A percentile compares a stretch with the other conserved stretches of the same genome.
Conservation (phyloP, 2,888 invertebrate genomes). For the Mystacides longicornis region DNA sequence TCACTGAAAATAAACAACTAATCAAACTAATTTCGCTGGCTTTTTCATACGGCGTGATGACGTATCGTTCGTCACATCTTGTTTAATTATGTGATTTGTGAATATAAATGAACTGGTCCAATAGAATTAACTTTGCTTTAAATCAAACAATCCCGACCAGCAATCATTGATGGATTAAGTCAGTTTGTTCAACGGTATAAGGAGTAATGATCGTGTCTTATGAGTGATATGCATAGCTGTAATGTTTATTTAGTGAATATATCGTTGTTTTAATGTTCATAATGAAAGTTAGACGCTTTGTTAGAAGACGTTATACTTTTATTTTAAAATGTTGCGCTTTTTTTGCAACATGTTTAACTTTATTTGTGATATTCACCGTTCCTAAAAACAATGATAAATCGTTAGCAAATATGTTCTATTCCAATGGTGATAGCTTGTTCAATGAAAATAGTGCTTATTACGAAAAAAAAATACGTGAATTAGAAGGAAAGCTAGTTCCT, state of each 20-base stretch:
- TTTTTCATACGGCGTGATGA: too few relatives aligned
- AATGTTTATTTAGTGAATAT: too few relatives aligned
- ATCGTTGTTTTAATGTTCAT: conserved; percentile 9
- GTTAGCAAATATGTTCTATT: conserved; percentile 6
- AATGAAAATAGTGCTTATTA: conserved; percentile 10
- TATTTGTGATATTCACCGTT: conserved; percentile 11
- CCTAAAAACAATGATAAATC: conserved; percentile 1
- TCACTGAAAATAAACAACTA: conserved; percentile 2
- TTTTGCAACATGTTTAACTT: conserved; percentile 2
- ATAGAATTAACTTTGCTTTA: too few relatives aligned
- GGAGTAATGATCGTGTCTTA: not conserved
- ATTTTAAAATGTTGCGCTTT: conserved; percentile 13
- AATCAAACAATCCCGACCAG: too few relatives aligned
- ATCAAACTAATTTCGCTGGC: too few relatives aligned
- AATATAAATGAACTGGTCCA: too few relatives aligned
- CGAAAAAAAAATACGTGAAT: conserved; percentile 50
- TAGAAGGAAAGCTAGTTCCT: conserved; percentile 57
- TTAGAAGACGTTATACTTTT: conserved; percentile 10
- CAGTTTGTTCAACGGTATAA: too few relatives aligned
- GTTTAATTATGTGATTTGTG: too few relatives aligned
- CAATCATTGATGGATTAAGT: too few relatives aligned
- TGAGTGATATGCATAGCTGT: not conserved
- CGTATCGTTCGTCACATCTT: too few relatives aligned
- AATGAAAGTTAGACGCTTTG: conserved; percentile 14
- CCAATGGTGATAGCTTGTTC: conserved; percentile 2